Evolutionary conservation across 2,797 vertebrate genomes (phyloP).

Genomic region (Falco cherrug): DNA sequence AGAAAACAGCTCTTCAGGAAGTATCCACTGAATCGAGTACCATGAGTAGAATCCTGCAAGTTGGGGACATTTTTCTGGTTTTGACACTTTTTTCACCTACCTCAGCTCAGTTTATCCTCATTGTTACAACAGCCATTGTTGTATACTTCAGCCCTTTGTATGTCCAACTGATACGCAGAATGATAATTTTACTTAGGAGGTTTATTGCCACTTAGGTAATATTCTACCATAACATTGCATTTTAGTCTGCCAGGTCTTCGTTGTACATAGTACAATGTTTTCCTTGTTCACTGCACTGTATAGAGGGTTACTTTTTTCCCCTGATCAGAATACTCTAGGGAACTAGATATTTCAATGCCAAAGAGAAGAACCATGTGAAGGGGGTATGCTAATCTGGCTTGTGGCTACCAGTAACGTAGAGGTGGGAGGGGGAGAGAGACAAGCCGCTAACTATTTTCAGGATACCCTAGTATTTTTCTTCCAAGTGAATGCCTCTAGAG

Average conservation of each 20-base stretch:
- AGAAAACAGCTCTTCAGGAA: not conserved
- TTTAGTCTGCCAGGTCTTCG: not conserved
- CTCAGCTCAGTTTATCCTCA: not conserved
- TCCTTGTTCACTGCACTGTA: not conserved
- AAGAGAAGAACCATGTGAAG: not conserved
- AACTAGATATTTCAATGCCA: not conserved
- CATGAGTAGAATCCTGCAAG: not conserved
- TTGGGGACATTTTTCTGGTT: not conserved
- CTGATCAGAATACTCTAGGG: not conserved
- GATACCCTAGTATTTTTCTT: not conserved
- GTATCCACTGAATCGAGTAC: rapidly evolving
- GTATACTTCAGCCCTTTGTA: not conserved
- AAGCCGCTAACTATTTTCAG: not conserved
- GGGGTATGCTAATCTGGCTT: not conserved
- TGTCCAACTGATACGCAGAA: not conserved
- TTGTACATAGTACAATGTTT: not conserved
- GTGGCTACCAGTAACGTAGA: not conserved
- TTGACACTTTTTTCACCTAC: not conserved
- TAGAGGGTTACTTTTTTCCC: not conserved
- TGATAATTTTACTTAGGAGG: not conserved
- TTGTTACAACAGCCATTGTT: not conserved
- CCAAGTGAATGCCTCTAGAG: not conserved
- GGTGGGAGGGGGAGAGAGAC: not conserved
- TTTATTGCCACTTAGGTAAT: not conserved
- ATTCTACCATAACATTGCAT: not conserved